These are phyloP conservation scores for Rhyacophila evoluta DNA, from an alignment of 2,888 invertebrate species.

Conservation along the genomic window DNA sequence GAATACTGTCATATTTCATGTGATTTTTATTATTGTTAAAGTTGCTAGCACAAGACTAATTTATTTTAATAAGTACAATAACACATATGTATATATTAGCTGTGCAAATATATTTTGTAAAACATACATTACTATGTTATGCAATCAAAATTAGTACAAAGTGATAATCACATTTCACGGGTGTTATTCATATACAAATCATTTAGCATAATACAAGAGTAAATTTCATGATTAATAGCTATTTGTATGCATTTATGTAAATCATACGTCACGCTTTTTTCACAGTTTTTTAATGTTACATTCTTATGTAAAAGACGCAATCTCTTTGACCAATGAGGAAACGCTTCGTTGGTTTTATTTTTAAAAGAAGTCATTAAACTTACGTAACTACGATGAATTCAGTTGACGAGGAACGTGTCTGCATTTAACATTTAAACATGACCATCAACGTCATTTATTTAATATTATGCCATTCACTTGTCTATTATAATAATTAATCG, in stretches of 20 bases:
- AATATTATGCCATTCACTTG: background rate
- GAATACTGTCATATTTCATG: no score
- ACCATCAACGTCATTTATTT: background rate
- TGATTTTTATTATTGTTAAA: no score
- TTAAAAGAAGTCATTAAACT: background rate
- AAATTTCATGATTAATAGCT: background rate
- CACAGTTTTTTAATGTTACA: background rate
- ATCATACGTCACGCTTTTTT: background rate
- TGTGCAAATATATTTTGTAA: background rate
- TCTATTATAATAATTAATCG: constrained; percentile 9
- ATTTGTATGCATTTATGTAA: constrained; percentile 24
- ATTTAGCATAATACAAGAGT: background rate
- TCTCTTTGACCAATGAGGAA: background rate
- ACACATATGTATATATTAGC: background rate
- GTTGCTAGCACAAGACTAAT: no score
- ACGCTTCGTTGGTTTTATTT: background rate
- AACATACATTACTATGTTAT: background rate
- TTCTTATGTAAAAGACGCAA: constrained; percentile 4
- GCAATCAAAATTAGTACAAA: background rate
- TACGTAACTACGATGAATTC: background rate
- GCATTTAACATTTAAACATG: background rate
- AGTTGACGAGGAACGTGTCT: background rate
- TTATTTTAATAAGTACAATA: background rate
- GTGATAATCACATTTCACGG: background rate
- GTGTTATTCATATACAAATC: background rate